Percentiles rank a stretch among this genome's conserved stretches.
Conservation (phyloP, 2,888 invertebrate genomes). For the Cataglyphis cursor region DNA sequence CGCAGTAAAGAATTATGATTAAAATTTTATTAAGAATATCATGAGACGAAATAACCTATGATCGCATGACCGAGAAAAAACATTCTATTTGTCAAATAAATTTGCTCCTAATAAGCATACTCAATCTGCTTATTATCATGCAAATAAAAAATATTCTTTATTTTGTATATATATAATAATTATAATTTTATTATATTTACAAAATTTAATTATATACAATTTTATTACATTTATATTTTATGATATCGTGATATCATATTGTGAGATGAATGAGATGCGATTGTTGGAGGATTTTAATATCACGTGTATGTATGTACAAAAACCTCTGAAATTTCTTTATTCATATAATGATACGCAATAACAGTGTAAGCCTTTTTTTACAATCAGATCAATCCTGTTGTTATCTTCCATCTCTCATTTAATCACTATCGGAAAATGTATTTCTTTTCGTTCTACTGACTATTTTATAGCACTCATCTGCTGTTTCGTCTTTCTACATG, state of each 20-base stretch:
- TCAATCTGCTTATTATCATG: background rate
- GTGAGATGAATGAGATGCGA: background rate
- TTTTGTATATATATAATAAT: too few species aligned
- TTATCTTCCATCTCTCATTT: background rate
- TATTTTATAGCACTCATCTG: background rate
- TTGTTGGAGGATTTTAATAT: background rate
- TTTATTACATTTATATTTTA: background rate
- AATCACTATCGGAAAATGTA: background rate
- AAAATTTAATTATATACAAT: background rate
- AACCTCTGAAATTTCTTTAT: background rate
- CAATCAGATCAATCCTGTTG: background rate
- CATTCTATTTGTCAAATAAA: constrained; percentile 2
- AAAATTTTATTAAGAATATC: background rate
- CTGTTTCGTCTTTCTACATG: constrained; percentile 2
- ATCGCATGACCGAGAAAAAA: background rate
- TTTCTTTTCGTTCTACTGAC: too few species aligned
- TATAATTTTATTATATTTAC: background rate
- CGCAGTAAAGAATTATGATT: background rate
- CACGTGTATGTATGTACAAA: background rate
- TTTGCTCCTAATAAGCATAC: background rate
- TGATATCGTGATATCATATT: background rate
- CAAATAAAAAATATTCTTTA: background rate
- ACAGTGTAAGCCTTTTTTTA: background rate
- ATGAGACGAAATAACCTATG: background rate
- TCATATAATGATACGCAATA: background rate